Base-by-base conservation (phyloP, 2,888 invertebrate species). In the Lochmaea crataegi region DNA sequence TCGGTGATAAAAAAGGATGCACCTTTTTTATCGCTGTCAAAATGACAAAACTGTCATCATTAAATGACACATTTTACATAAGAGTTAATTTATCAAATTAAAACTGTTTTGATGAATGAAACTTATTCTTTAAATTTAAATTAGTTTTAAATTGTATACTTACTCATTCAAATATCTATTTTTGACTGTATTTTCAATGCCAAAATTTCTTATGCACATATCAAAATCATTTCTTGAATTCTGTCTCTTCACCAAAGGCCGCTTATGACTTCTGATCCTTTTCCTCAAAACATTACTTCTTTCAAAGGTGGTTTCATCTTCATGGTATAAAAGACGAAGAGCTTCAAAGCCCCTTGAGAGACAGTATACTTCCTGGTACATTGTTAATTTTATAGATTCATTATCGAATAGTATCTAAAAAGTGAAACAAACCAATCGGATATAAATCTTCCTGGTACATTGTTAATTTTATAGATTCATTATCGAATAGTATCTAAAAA, bases 281-380 rank as follows among this genome's bases (percentile, higher is more conserved):
- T 75, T 74, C 18, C 80, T 65, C 32, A 80, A 75, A 10, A 79
- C 78, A 58, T 79, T 80, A 18, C 80, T 79, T 70, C 81, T 74
- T 70, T 76, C 75, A 38, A 81, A 77, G 51, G 65, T 32, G 32
- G 75, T 78, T 56, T 64, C 58, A 6, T 68, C 72, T 41, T 73
- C 58, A 11, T 65, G 63, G 16, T 71, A 71, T 12, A 68, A 32
- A n/a, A 75, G 45, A 22, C 75, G 69, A 53, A 69, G 64, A n/a
- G 74, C 74, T 51, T 77, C 77, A 42, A 77, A 73, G 11, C 75
- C 72, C 11, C 77, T 73, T 22, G 72, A 58, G n/a, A 77, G 45
- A 53, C 61, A 72, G 58, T 73, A 68, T 12, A 71, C 58, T 48
- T 71, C 77, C 45, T 74, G 73, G 26, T 76, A 63, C 77, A 76